A percentile compares a stretch with the other conserved stretches of the same genome.
phyloP scores from a whole-genome alignment of 2,888 invertebrate species.

The Limenitis arthemis region DNA sequence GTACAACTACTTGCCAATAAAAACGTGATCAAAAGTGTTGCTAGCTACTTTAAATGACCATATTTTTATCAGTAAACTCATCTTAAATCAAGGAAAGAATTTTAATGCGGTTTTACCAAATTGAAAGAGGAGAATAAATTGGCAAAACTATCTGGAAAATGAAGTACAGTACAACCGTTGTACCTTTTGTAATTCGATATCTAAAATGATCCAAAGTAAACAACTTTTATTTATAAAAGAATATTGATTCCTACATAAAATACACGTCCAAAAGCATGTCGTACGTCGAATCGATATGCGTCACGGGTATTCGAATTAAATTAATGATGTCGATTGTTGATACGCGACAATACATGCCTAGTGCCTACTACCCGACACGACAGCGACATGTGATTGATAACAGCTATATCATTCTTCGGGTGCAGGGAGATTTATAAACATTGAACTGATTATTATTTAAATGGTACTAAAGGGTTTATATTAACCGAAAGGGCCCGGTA shows the following conservation, averaged over 20 bases:
- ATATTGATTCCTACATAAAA: conserved; percentile 3
- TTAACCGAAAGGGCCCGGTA: not conserved
- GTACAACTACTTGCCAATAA: too few species aligned
- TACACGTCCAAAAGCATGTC: conserved; percentile 15
- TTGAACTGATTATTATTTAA: conserved; percentile 20
- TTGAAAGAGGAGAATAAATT: too few species aligned
- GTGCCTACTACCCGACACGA: conserved; percentile 7
- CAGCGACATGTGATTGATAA: conserved; percentile 27
- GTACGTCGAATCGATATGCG: conserved; percentile 27
- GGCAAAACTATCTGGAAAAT: too few species aligned
- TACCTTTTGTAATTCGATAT: too few species aligned
- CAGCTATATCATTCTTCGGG: conserved; percentile 5
- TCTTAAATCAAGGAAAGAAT: too few species aligned
- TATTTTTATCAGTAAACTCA: too few species aligned
- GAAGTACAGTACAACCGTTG: too few species aligned
- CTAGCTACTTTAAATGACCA: too few species aligned
- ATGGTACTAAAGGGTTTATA: not conserved
- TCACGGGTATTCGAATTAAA: conserved; percentile 33
- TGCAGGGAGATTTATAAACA: conserved; percentile 11
- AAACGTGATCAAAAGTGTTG: too few species aligned
- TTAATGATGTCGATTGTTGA: conserved; percentile 45
- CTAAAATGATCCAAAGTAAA: not conserved
- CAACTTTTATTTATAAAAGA: not conserved
- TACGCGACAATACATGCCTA: conserved; percentile 44
- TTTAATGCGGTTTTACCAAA: too few species aligned